A percentile compares a stretch with the other conserved stretches of the same genome.
These are phyloP conservation scores for Luidia sarsii DNA, from an alignment of 53 echinoderm and acorn worm species.

Conservation along the genomic window DNA sequence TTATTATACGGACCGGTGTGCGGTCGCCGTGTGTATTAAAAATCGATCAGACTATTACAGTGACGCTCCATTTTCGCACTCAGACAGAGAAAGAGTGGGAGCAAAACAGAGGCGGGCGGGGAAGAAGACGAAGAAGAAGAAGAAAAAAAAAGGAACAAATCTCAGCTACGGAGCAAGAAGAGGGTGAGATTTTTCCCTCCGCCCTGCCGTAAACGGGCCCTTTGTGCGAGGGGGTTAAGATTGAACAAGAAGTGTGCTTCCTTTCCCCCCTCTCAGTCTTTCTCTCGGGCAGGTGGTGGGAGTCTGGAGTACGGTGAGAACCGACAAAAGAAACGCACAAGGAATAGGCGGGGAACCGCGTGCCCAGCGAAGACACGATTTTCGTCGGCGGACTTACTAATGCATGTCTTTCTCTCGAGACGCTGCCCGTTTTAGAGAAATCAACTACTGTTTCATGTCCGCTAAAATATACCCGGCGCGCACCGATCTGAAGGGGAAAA, in stretches of 20 bases:
- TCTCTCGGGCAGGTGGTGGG: slow-evolving; percentile 20
- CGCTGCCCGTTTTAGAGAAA: too few relatives aligned
- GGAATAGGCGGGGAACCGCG: slow-evolving; percentile 35
- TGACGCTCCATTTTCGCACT: slow-evolving; percentile 55
- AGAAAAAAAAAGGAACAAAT: slow-evolving; percentile 10
- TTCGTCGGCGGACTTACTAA: slow-evolving; percentile 25
- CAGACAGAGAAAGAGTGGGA: slow-evolving; percentile 6
- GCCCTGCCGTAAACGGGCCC: slow-evolving; percentile 1
- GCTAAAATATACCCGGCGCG: not conserved
- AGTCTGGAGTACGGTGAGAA: too few relatives aligned
- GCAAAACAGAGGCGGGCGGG: too few relatives aligned
- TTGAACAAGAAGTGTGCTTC: slow-evolving; percentile 30
- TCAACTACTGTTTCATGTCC: slow-evolving; percentile 38
- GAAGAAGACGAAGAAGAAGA: not conserved
- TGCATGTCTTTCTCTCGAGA: not conserved
- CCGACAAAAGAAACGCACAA: not conserved
- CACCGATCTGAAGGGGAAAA: too few relatives aligned
- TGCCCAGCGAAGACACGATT: slow-evolving; percentile 16
- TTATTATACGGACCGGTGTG: slow-evolving; percentile 52
- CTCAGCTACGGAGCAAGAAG: not conserved
- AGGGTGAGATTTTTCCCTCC: slow-evolving; percentile 5
- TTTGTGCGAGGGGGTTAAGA: slow-evolving; percentile 44
- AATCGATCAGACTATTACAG: slow-evolving; percentile 56
- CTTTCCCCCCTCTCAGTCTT: not conserved
- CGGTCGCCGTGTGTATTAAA: slow-evolving; percentile 58